Base-by-base conservation (phyloP, 2,888 invertebrate genomes). In the Eristalinus sepulchralis region DNA sequence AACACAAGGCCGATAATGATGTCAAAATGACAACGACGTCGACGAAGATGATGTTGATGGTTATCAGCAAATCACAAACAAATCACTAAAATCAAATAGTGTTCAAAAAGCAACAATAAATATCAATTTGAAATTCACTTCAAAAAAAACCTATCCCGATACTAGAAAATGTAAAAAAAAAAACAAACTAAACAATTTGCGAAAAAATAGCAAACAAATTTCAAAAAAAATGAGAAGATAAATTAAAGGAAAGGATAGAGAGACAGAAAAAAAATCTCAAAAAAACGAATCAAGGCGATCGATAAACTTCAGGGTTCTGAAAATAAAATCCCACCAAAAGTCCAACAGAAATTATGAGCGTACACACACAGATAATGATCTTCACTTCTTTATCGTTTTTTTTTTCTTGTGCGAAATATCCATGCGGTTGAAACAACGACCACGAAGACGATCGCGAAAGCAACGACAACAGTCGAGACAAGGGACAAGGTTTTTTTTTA, bases 1-100 rank as follows among this genome's bases (percentile, higher is more conserved):
- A 63, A 73, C 72, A 73, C 82, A 85, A 85, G 85, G 82, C 77
- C 85, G 73, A 82, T 55, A 53, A 73, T 83, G 83, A 86, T 83
- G 78, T 79, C 79, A 79, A 81, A 55, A 36, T 17, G 47, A 47
- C 39, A n/a, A 39, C 39, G 17, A 31, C 60, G 55, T 34, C 57
- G 57, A 34, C 13, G 27, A 33, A 11, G 17, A 78, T 31, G 39
- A 68, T 27, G 27, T 3, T 3, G 27, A 27, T 27, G 27, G 27
- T 3, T 5, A 27, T 31, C 62, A 47, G 31, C 67, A 70, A 63
- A 63, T 24, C 57, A 57, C 57, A 17, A 39, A 24, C 57, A 70
- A 82, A 67, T 70, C 82, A 86, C 85, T 82, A 82, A 36, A 82
- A 85, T 71, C 47, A 66, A 53, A 36, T 64, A 47, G 57, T 63